Evolutionary conservation across 2,113 vertebrate genomes (phyloP).

Genomic region (Lonchura striata): DNA sequence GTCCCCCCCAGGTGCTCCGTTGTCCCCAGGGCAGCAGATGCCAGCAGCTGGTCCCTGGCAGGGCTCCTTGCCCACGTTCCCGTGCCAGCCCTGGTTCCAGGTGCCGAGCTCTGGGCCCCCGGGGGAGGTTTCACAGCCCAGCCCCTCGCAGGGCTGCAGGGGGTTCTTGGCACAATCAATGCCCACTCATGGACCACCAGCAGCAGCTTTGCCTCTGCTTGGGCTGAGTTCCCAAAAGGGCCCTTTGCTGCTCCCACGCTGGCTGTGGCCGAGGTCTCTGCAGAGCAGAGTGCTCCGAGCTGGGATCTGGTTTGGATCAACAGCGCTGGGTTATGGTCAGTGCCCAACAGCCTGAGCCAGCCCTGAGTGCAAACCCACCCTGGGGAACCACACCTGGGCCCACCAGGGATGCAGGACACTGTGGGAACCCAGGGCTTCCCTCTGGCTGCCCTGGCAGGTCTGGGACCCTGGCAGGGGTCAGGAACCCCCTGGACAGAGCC

Average conservation of each 20-base stretch:
- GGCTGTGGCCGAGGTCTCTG: not conserved
- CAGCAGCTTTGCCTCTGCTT: not conserved
- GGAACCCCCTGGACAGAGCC: no score
- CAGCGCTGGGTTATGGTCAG: not conserved
- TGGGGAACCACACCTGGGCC: rapidly evolving
- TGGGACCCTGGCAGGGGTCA: no score
- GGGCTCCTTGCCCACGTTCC: not conserved
- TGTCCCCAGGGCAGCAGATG: not conserved
- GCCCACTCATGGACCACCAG: not conserved
- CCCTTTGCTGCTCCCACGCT: not conserved
- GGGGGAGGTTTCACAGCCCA: not conserved
- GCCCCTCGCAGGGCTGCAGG: not conserved
- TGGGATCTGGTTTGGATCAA: slow-evolving; percentile 8
- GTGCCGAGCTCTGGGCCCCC: not conserved
- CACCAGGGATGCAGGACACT: not conserved
- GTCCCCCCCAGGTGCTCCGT: not conserved
- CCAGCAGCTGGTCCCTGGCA: not conserved
- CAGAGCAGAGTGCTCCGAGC: not conserved
- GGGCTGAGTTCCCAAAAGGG: slow-evolving; percentile 2
- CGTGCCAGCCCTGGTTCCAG: rapidly evolving
- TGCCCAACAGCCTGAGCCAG: not conserved
- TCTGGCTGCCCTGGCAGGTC: no score
- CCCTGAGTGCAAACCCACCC: not conserved
- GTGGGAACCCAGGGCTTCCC: no score
- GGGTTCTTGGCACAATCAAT: not conserved